Conservation (phyloP, 2,797 vertebrate genomes). For the Cichlasoma orientale region DNA sequence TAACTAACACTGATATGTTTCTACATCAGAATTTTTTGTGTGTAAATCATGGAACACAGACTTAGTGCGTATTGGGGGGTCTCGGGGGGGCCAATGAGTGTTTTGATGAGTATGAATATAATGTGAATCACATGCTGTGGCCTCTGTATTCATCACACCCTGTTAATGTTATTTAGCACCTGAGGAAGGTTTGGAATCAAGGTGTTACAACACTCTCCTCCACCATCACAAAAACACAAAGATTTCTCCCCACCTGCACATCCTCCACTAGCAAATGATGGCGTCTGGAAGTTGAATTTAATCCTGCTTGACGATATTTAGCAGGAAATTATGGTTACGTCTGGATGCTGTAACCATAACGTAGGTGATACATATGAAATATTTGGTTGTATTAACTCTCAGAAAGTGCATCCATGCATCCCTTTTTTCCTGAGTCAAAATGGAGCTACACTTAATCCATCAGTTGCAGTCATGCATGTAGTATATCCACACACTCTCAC, state of each 20-base stretch:
- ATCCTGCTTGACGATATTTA: neutral
- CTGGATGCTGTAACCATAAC: neutral
- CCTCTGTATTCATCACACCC: neutral
- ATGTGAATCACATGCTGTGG: neutral
- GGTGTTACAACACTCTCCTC: neutral
- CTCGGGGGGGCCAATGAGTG: neutral
- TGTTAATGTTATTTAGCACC: neutral
- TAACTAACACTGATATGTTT: neutral
- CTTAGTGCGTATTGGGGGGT: too few species aligned
- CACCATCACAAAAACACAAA: neutral
- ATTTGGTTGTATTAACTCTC: too few species aligned
- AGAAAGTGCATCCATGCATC: neutral
- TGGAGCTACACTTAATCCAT: constrained; percentile 1
- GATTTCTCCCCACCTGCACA: too few species aligned
- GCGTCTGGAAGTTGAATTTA: neutral
- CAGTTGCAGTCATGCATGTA: constrained; percentile 16
- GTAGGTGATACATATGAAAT: neutral
- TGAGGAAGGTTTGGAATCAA: neutral
- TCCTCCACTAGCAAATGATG: neutral
- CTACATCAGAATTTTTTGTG: neutral
- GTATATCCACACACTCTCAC: neutral
- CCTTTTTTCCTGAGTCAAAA: constrained; percentile 6
- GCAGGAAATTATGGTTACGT: neutral
- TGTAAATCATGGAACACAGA: neutral
- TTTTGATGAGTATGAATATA: neutral